Evolutionary conservation across 2,113 vertebrate species (phyloP).

Genomic region (Pampusana beccarii): DNA sequence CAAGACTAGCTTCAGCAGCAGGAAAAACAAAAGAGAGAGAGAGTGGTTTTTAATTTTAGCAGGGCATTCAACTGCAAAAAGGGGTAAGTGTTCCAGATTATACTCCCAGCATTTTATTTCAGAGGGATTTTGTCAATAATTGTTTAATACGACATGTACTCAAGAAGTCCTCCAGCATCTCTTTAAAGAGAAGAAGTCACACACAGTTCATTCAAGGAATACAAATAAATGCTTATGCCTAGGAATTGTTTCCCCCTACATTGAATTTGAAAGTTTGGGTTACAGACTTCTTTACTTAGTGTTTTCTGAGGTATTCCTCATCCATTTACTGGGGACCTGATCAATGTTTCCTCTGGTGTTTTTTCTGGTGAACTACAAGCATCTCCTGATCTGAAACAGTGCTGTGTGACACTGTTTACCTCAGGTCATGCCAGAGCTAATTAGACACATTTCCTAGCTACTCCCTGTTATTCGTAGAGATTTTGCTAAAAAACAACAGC

Average conservation of each 20-base stretch:
- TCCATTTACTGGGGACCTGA: fast-evolving
- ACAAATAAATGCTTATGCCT: background rate
- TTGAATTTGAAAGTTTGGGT: background rate
- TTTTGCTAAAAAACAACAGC: background rate
- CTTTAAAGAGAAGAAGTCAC: background rate
- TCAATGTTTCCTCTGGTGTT: background rate
- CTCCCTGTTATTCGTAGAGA: background rate
- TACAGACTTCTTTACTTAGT: background rate
- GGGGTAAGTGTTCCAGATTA: background rate
- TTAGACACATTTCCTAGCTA: background rate
- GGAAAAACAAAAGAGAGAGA: background rate
- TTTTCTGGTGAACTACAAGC: background rate
- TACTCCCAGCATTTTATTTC: background rate
- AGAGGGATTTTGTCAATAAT: background rate
- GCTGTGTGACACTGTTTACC: background rate
- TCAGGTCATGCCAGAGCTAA: background rate
- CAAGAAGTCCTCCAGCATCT: background rate
- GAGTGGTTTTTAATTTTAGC: background rate
- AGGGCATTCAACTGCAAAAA: background rate
- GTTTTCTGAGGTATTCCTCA: background rate
- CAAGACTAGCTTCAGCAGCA: background rate
- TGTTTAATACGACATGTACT: background rate
- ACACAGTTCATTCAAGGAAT: background rate
- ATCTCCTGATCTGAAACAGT: background rate
- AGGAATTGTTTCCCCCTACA: background rate